Evolutionary conservation across 92 coral and sea anemone species (phyloP), one percentile per base, ranked within the genome.

Genomic region (Epizoanthus illoricatus): DNA sequence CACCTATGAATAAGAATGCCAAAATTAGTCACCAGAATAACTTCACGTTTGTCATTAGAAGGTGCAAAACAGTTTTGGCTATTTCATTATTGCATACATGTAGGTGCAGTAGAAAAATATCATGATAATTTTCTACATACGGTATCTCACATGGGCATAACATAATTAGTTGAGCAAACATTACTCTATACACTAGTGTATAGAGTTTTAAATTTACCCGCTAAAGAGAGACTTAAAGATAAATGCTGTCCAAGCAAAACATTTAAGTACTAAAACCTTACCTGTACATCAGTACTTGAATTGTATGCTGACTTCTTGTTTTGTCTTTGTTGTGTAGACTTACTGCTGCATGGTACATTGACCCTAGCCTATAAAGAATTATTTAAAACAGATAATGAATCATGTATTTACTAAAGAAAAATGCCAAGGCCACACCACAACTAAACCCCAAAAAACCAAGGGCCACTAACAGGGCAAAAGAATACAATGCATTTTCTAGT

Each of bases 221-320:
- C 1, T 28, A 28, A 28, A 28, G 33, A 28, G 33, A 28, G 33
- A 0, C 0, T 8, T 12, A 39, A 69, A 39, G 54, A 12, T 6
- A 69, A 69, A 69, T 39, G 21, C 54, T 39, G 54, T 69, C 54
- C 54, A 69, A 3, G 52, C 43, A 69, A 69, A 69, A 43, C 33
- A 69, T 69, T 69, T 69, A 47, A 69, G 12, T 9, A 69, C 73
- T 69, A 9, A 33, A 69, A 39, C 15, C 54, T 36, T 69, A 69
- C 73, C 73, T 69, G 73, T 69, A 69, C 73, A 69, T 33, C 73
- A 39, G 73, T 69, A 69, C 73, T 69, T 69, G 52, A 69, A 69
- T 16, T 69, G 54, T 40, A 69, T 69, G 73, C 54, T 33, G 73
- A 69, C 52, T 69, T 69, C 73, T 69, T 69, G 73, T 69, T 69